Evolutionary conservation across 37 sponge, comb jelly and placozoan species (phyloP).

Genomic region (Mnemiopsis leidyi): DNA sequence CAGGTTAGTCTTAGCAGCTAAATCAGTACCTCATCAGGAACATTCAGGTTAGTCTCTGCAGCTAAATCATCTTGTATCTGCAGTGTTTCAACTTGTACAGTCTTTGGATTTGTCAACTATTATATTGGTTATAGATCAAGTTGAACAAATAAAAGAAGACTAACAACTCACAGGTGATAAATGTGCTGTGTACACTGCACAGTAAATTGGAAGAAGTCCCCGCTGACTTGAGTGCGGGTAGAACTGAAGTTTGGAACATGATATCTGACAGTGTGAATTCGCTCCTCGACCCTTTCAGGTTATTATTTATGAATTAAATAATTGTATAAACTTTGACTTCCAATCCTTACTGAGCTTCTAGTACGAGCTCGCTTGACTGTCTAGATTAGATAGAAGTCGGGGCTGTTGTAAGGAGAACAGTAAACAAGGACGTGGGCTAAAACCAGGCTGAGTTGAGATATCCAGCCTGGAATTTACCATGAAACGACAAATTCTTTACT

Average conservation of each 20-base stretch:
- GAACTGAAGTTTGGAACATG: conserved; percentile 37
- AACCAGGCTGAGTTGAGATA: background rate
- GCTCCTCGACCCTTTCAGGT: conserved; percentile 35
- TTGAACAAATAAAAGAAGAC: no score
- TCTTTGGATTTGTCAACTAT: no score
- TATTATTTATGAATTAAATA: no score
- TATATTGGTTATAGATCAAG: no score
- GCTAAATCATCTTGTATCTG: no score
- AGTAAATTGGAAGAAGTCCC: conserved; percentile 29
- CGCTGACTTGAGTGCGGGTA: background rate
- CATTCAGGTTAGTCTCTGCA: background rate
- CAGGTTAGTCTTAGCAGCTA: background rate
- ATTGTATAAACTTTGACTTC: no score
- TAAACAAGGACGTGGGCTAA: background rate
- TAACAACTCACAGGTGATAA: conserved; percentile 26
- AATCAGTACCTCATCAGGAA: conserved; percentile 7
- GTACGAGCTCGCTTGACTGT: background rate
- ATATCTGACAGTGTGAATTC: background rate
- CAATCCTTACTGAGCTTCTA: no score
- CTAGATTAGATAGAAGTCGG: background rate
- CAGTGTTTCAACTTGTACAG: no score
- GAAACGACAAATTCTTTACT: background rate
- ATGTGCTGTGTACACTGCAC: conserved; percentile 39
- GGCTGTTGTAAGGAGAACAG: background rate
- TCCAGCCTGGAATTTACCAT: background rate